These are phyloP conservation scores for Channa argus DNA, from an alignment of 2,113 vertebrate species.

Conservation along the genomic window DNA sequence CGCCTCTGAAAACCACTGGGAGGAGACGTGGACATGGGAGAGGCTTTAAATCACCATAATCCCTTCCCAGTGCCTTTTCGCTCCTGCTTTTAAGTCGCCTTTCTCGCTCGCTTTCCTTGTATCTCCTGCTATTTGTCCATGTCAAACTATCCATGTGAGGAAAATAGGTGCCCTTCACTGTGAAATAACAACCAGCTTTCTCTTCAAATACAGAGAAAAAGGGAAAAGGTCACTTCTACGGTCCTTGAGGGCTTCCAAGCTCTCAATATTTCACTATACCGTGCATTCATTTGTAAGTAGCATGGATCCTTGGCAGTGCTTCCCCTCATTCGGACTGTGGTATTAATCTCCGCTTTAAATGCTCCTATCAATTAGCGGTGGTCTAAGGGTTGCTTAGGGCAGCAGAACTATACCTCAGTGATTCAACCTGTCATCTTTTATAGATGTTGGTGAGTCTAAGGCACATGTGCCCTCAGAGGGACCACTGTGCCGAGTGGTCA, in stretches of 20 bases:
- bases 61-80: conserved; percentile 48
- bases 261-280: conserved; percentile 22
- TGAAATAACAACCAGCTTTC: conserved; percentile 38
- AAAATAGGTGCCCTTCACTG: conserved; percentile 63
- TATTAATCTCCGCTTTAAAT: conserved; percentile 43
- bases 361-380: conserved; percentile 63
- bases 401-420: conserved; percentile 49
- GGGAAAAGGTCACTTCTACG: background rate
- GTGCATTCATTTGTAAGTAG: conserved; percentile 36
- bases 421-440: conserved; percentile 66
- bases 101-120: conserved; percentile 30
- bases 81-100: conserved; percentile 45
- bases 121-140: conserved; percentile 60
- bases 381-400: conserved; percentile 51
- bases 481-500: conserved; percentile 40
- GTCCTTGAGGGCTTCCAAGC: conserved; percentile 19
- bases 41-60: conserved; percentile 75
- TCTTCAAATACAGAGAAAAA: conserved; percentile 20
- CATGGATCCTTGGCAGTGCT: background rate
- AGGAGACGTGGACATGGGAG: conserved; percentile 45
- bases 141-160: conserved; percentile 59
- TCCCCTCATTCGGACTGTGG: conserved; percentile 5
- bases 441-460: conserved; percentile 47
- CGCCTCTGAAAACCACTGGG: conserved; percentile 50
- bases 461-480: conserved; percentile 42